Conservation (phyloP, 2,888 invertebrate species). For the Piscicola geometra region DNA sequence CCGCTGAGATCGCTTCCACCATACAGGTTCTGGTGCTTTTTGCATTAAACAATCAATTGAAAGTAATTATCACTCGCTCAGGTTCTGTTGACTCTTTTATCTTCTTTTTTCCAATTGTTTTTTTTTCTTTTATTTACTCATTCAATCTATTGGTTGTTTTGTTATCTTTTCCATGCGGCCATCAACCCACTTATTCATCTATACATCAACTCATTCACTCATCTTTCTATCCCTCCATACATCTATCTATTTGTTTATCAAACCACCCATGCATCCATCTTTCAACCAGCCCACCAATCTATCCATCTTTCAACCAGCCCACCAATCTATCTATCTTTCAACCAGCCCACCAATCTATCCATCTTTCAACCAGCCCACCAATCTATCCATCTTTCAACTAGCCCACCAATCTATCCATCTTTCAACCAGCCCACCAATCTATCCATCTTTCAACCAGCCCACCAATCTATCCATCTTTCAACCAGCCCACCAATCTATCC, state of each 20-base stretch:
- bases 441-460: no score
- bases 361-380: neutral
- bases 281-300: no score
- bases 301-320: no score
- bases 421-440: no score
- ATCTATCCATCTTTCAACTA: no score
- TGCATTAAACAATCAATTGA: neutral
- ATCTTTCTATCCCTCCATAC: neutral
- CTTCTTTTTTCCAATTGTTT: neutral
- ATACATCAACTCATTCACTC: neutral
- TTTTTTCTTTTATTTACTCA: neutral
- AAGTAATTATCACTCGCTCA: neutral
- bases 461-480: no score
- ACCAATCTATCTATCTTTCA: neutral
- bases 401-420: no score
- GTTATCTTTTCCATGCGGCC: no score
- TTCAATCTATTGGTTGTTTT: neutral
- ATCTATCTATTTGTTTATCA: no score
- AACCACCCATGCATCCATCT: no score
- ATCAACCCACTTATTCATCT: no score
- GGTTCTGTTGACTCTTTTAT: neutral
- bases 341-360: neutral
- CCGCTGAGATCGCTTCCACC: constrained; percentile 86
- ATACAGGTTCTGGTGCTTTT: constrained; percentile 68
- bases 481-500: no score